A percentile compares a stretch with the other conserved stretches of the same genome.
Conservation (phyloP, 2,888 invertebrate genomes). For the Heteropelma amictum region DNA sequence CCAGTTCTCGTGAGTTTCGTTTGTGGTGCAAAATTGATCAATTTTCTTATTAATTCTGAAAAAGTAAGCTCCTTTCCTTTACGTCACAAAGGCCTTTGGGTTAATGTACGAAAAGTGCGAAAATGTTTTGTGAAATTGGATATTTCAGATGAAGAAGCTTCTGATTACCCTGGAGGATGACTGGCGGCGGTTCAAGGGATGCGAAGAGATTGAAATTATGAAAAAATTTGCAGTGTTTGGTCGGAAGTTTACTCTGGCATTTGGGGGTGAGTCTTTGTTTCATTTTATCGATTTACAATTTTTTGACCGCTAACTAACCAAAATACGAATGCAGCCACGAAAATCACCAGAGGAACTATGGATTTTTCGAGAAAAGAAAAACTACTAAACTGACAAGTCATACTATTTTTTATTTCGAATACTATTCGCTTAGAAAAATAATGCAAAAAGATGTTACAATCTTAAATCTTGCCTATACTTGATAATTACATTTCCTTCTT, state of each 20-base stretch:
- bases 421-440: too few relatives aligned
- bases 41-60: conserved; percentile 48
- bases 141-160: conserved; percentile 55
- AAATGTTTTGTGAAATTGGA: not conserved
- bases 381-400: too few relatives aligned
- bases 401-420: too few relatives aligned
- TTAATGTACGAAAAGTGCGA: not conserved
- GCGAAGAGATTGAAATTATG: conserved; percentile 53
- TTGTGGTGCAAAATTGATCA: conserved; percentile 51
- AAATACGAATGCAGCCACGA: too few relatives aligned
- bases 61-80: conserved; percentile 41
- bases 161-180: conserved; percentile 51
- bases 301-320: too few relatives aligned
- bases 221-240: conserved; percentile 51
- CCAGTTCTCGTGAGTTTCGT: conserved; percentile 57
- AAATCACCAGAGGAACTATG: too few relatives aligned
- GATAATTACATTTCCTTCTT: too few relatives aligned
- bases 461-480: too few relatives aligned
- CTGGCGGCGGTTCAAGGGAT: conserved; percentile 47
- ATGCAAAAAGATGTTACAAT: too few relatives aligned
- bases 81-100: not conserved
- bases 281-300: not conserved
- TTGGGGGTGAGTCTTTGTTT: conserved; percentile 33
- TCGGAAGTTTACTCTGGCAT: conserved; percentile 49
- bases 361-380: too few relatives aligned